Percentiles rank a stretch among this genome's conserved stretches.
Evolutionary conservation across 1,140 invertebrate genomes (phyloP).

Genomic region (Armadillidium nasatum): DNA sequence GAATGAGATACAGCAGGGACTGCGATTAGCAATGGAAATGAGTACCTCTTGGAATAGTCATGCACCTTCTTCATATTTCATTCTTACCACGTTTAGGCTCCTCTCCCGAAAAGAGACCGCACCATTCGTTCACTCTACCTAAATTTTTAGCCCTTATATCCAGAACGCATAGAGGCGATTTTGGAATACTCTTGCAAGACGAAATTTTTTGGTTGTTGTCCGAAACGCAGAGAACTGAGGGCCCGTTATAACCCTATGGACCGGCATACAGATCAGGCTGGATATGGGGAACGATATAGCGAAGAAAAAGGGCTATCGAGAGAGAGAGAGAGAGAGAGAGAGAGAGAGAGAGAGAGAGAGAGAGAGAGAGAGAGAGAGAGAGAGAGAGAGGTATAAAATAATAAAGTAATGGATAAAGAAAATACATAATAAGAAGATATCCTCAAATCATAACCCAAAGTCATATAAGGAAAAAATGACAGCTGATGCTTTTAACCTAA

Average conservation of each 20-base stretch:
- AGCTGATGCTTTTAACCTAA: too few relatives aligned
- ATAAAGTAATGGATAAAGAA: too few relatives aligned
- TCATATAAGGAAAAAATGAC: too few relatives aligned
- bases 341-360: too few relatives aligned
- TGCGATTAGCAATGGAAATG: conserved; percentile 12
- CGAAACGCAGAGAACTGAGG: not conserved
- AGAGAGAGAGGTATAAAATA: too few relatives aligned
- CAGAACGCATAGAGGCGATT: not conserved
- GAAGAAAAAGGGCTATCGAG: not conserved
- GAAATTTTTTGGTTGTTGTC: not conserved
- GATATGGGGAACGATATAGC: not conserved
- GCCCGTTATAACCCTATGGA: conserved; percentile 6
- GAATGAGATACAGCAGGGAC: conserved; percentile 8
- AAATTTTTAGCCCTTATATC: not conserved
- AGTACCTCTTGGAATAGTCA: conserved; percentile 12
- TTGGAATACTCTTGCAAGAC: not conserved
- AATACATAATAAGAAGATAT: too few relatives aligned
- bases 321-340: not conserved
- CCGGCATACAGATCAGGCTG: conserved; percentile 7
- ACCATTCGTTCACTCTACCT: not conserved
- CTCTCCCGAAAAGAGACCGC: not conserved
- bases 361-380: too few relatives aligned
- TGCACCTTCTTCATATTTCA: conserved; percentile 12
- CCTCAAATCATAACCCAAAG: too few relatives aligned
- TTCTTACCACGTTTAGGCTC: conserved; percentile 1